A percentile compares a stretch with the other conserved stretches of the same genome.
phyloP scores from a whole-genome alignment of 2,113 vertebrate species.

The Pterocles orientalis region DNA sequence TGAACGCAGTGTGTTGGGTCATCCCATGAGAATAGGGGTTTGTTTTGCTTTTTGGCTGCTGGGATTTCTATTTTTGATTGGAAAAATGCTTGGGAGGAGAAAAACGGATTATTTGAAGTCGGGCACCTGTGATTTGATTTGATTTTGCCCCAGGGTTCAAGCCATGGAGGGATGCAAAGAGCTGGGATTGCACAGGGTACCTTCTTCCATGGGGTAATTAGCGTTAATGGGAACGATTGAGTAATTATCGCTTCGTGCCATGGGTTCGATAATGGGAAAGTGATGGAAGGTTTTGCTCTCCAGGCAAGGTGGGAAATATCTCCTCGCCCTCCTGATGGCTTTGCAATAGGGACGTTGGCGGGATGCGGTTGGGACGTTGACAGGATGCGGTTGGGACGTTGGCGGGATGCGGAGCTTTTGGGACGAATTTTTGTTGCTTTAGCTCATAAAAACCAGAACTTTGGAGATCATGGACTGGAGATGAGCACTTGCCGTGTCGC shows the following conservation, averaged over 20 bases:
- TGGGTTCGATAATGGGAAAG: neutral
- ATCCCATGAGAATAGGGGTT: accelerated
- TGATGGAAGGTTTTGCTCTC: neutral
- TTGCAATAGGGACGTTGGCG: too few species aligned
- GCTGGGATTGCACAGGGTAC: neutral
- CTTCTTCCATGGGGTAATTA: neutral
- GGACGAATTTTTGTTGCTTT: accelerated
- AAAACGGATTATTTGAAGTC: neutral
- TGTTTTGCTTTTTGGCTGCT: neutral
- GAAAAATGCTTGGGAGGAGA: neutral
- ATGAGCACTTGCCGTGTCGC: accelerated
- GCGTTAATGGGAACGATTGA: neutral
- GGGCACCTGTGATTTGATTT: neutral
- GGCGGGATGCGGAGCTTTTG: too few species aligned
- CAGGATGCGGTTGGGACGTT: too few species aligned
- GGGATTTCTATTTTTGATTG: neutral
- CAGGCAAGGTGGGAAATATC: neutral
- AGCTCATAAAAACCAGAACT: neutral
- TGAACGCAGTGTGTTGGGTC: neutral
- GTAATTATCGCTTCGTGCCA: too few species aligned
- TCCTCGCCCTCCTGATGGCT: neutral
- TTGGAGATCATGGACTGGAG: neutral
- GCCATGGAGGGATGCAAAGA: neutral
- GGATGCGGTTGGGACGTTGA: too few species aligned
- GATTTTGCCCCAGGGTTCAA: neutral